Evolutionary conservation across 2,888 invertebrate genomes (phyloP).

Genomic region (Dolomedes plantarius): DNA sequence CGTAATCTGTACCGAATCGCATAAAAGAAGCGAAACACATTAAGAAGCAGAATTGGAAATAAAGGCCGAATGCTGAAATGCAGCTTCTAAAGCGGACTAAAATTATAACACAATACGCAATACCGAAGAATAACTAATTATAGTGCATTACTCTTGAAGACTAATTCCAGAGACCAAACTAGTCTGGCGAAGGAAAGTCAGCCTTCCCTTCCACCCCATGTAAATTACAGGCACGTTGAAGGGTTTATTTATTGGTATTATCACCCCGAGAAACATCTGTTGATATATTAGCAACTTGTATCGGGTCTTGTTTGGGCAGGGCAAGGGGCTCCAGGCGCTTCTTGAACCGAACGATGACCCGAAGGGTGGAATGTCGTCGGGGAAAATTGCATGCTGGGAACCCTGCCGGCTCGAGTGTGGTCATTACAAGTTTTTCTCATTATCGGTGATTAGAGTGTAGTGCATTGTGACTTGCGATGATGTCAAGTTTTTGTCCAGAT

Average conservation of each 20-base stretch:
- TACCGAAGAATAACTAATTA: not conserved
- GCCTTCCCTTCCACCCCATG: too few species aligned
- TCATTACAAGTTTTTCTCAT: not conserved
- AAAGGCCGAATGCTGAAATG: too few species aligned
- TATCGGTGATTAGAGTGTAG: not conserved
- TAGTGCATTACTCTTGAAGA: not conserved
- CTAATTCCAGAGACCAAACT: not conserved
- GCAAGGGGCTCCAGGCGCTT: not conserved
- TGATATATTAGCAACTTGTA: slow-evolving; percentile 4
- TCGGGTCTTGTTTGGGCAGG: slow-evolving; percentile 9
- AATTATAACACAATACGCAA: too few species aligned
- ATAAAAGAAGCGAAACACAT: too few species aligned
- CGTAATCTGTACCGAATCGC: too few species aligned
- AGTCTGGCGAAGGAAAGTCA: not conserved
- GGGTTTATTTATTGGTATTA: not conserved
- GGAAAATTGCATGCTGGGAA: not conserved
- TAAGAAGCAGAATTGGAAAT: too few species aligned
- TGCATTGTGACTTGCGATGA: not conserved
- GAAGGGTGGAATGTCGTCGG: slow-evolving; percentile 8
- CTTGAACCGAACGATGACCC: slow-evolving; percentile 3
- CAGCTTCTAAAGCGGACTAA: too few species aligned
- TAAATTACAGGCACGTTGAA: not conserved
- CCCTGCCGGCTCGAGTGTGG: not conserved
- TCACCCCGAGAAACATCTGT: slow-evolving; percentile 11
- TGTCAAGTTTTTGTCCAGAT: not conserved